Conservation (phyloP, 1,140 invertebrate genomes). For the Euura lappo region DNA sequence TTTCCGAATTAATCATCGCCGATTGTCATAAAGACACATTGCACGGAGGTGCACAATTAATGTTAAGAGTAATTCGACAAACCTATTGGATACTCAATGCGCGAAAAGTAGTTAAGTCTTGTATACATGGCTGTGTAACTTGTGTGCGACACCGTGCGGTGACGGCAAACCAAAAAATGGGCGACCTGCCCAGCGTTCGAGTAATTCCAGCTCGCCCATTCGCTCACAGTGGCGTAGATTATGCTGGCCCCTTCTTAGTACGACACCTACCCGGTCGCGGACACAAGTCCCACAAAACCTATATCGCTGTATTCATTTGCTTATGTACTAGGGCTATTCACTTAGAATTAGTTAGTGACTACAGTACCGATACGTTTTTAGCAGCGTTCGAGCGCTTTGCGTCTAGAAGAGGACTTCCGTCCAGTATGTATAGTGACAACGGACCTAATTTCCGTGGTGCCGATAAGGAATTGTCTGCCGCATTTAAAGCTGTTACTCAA, state of each 20-base stretch:
- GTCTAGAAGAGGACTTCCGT: constrained; percentile 19
- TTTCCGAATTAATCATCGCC: constrained; percentile 34
- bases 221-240: constrained; percentile 47
- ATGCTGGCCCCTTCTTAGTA: constrained; percentile 46
- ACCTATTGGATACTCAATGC: constrained; percentile 33
- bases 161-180: constrained; percentile 37
- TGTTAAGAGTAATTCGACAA: constrained; percentile 28
- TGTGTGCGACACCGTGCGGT: constrained; percentile 32
- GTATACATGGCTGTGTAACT: constrained; percentile 31
- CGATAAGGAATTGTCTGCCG: not conserved
- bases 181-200: constrained; percentile 32
- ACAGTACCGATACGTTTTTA: constrained; percentile 23
- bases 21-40: constrained; percentile 36
- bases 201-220: constrained; percentile 40
- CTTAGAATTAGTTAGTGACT: constrained; percentile 30
- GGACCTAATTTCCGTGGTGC: constrained; percentile 25
- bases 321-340: constrained; percentile 29
- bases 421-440: constrained; percentile 19
- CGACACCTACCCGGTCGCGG: constrained; percentile 25
- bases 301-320: constrained; percentile 34
- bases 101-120: constrained; percentile 15
- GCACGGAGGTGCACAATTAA: constrained; percentile 42
- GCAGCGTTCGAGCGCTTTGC: constrained; percentile 18
- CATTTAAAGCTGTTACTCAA: not conserved
- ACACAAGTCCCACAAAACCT: constrained; percentile 29